phyloP scores from a whole-genome alignment of 1,140 invertebrate species.

The Lamellibrachia luymesi region DNA sequence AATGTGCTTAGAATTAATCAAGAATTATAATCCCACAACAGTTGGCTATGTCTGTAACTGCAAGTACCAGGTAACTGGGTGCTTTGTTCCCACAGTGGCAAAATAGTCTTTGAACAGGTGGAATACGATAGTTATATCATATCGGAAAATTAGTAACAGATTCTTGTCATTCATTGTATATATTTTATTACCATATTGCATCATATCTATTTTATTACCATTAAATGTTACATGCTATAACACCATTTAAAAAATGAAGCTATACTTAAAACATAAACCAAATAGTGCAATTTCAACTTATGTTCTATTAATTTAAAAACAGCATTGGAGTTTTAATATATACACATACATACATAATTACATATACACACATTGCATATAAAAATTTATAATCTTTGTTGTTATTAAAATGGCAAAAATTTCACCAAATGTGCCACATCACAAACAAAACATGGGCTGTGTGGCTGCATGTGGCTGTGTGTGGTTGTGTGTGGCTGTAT shows the following conservation, averaged over 20 bases:
- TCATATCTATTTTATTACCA: neutral
- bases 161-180: neutral
- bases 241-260: neutral
- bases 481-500: too few species aligned
- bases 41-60: neutral
- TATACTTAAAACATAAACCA: neutral
- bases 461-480: too few species aligned
- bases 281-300: neutral
- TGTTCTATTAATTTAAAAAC: neutral
- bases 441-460: neutral
- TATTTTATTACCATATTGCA: slow-evolving; percentile 1
- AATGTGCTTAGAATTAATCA: too few species aligned
- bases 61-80: neutral
- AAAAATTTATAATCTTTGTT: too few species aligned
- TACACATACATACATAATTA: too few species aligned
- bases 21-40: neutral
- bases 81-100: neutral
- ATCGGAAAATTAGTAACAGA: neutral
- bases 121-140: neutral
- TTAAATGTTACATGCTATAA: neutral
- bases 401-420: neutral
- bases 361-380: too few species aligned
- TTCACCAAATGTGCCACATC: neutral
- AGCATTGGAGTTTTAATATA: neutral
- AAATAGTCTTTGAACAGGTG: neutral